Base-by-base conservation (phyloP, 2,797 vertebrate genomes). In the Mormyrus proboscirostris region DNA sequence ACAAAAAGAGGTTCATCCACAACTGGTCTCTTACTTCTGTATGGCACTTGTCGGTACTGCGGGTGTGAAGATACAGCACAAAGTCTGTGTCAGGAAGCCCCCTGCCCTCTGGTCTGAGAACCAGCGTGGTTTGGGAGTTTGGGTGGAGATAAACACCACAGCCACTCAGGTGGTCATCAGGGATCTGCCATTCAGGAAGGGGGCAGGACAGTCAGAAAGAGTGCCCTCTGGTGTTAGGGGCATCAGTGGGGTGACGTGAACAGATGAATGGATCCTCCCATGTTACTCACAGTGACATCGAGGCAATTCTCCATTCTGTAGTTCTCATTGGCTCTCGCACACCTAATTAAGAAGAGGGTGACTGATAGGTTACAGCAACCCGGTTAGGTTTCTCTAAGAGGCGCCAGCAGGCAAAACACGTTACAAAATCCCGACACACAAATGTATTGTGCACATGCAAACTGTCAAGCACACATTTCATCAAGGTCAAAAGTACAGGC, bases 251-350 rank as follows among this genome's bases (percentile, higher is more conserved):
- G 76, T 22, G 53, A 50, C 0, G 4, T 59, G 6, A 10, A 41
- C 8, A 84, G 53, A 16, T 38, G 14, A 12, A 86, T 12, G 5
- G 38, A 57, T 14, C n/a, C n/a, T 16, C 22, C 22, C 4, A 62
- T 19, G 87, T 4, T 22, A 89, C 95, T 95, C 59, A 97, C 96
- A 9, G 90, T 95, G 69, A 94, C 93, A 88, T 95, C 95, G 12
- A 98, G 94, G 88, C 97, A 97, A 0, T 92, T 97, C 92, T 97
- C 97, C 55, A 69, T 91, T 91, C 92, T 92, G 92, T 97, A 97
- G 88, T 91, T 94, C 29, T 88, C 92, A 89, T 96, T 96, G 88
- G 95, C 94, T 92, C 94, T 93, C 79, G 96, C 96, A 92, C 96
- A 97, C 92, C 97, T 97, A 93, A 73, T 86, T 76, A 57, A 89